Conservation (phyloP, 2,888 invertebrate species). For the Drosophila stalkeri region DNA sequence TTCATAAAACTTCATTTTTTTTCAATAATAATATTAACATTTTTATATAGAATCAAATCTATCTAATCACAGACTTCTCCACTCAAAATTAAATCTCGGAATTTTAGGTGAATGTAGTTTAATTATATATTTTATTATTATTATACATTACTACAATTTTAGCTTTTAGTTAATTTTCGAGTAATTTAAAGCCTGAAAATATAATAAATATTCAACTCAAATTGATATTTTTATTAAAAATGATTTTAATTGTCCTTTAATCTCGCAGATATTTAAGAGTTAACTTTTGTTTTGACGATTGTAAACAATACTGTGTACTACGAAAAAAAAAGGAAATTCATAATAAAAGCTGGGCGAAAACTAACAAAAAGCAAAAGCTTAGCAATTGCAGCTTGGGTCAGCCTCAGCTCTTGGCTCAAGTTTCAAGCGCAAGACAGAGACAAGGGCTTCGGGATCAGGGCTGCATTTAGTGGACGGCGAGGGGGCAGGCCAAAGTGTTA, state of each 20-base stretch:
- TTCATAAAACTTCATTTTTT: too few species aligned
- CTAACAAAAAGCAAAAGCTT: constrained; percentile 47
- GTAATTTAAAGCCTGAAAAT: too few species aligned
- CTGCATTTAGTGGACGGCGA: constrained; percentile 15
- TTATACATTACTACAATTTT: too few species aligned
- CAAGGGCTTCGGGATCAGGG: constrained; percentile 19
- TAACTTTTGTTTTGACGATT: constrained; percentile 35
- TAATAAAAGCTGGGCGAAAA: constrained; percentile 23
- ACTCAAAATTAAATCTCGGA: neutral
- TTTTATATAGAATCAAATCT: neutral
- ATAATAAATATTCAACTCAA: too few species aligned
- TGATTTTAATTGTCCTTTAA: constrained; percentile 4
- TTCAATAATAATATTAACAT: neutral
- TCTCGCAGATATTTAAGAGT: constrained; percentile 29
- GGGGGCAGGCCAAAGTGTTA: constrained; percentile 65
- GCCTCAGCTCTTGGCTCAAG: constrained; percentile 70
- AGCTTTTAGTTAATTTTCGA: too few species aligned
- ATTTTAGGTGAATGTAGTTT: neutral
- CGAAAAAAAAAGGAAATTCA: constrained; percentile 20
- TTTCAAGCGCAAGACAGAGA: constrained; percentile 43
- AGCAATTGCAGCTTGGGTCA: constrained; percentile 64
- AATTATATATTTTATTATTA: too few species aligned
- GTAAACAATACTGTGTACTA: constrained; percentile 48
- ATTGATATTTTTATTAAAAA: neutral
- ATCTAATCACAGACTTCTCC: neutral